Base-by-base conservation (phyloP, 35 echinoderm and acorn worm species). In the Apostichopus japonicus region DNA sequence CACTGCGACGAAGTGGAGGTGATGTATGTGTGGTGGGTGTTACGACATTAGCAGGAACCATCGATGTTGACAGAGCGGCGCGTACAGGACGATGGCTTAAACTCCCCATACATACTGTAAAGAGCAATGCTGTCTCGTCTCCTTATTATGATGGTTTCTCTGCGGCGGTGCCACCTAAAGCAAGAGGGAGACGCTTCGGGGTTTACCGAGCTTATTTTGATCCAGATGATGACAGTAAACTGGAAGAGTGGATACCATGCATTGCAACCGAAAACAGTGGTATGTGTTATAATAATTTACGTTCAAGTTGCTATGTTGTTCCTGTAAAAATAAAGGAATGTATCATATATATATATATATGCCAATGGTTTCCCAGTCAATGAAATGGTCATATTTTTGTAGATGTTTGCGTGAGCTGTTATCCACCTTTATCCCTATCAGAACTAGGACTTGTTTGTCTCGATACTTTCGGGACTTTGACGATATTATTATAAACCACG, bases 211-310 rank as follows among this genome's bases (percentile, higher is more conserved):
- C 25, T 11, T 0, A 80, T 0, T 11, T 80, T 33, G 27, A 33
- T 33, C 1, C 27, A 1, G 23, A 10, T 11, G 77, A 79, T 24
- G 9, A 17, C 19, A 33, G 0, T 0, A 0, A 1, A 0, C 4
- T 6, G 22, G 5, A 1, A 23, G 78, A 80, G 78, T 14, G 4
- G 9, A 44, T 80, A 33, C 78, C 78, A 13, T 80, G 78, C 7
- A 80, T 80, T 24, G 78, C 78, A 11, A 80, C 78, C 51, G 78
- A 80, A 80, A 80, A 80, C 25, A 80, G 78, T 52, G 78, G 78
- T 80, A 80, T 27, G 78, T 80, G 27, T 33, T 33, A 33, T 33
- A 1, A 33, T 1, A 1, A 33, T 33, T 33, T 33, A 33, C 27
- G 27, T 33, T 33, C 1, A 33, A 33, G 27, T 33, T 33, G 27